Evolutionary conservation across 2,888 invertebrate species (phyloP).

Genomic region (Drosophila antonietae): DNA sequence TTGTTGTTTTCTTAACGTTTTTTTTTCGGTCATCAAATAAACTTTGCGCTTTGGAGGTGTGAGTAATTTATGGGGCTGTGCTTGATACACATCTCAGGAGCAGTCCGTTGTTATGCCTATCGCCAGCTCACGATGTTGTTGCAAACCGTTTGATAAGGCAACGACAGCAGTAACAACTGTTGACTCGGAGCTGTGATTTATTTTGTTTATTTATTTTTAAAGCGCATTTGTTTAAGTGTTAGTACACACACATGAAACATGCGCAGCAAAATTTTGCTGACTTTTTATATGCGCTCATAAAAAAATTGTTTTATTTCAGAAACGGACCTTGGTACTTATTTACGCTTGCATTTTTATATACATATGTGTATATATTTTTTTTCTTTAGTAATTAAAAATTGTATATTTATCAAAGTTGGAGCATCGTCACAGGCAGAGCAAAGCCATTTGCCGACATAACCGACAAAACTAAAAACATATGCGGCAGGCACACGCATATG

Average conservation of each 20-base stretch:
- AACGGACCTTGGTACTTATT: conserved; percentile 32
- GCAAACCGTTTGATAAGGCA: conserved; percentile 63
- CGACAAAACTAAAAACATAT: conserved; percentile 60
- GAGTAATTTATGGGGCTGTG: conserved; percentile 65
- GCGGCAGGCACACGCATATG: conserved; percentile 38
- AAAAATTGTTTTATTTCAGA: conserved; percentile 8
- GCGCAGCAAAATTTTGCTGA: conserved; percentile 47
- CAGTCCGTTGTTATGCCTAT: conserved; percentile 55
- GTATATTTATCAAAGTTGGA: conserved; percentile 73
- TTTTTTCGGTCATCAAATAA: conserved; percentile 27
- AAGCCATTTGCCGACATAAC: conserved; percentile 63
- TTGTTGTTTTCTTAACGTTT: conserved; percentile 20
- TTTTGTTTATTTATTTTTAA: conserved; percentile 50
- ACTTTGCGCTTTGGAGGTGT: conserved; percentile 9
- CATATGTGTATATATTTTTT: neutral
- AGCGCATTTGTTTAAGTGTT: conserved; percentile 57
- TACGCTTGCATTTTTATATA: conserved; percentile 24
- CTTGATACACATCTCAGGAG: conserved; percentile 58
- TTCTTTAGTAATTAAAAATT: conserved; percentile 74
- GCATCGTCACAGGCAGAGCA: conserved; percentile 28
- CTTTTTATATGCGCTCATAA: conserved; percentile 50
- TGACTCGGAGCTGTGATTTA: conserved; percentile 65
- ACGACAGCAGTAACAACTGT: conserved; percentile 30
- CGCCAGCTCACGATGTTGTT: conserved; percentile 37
- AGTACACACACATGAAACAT: neutral